phyloP scores from a whole-genome alignment of 1,140 invertebrate species.

The Drosophila malerkotliana region DNA sequence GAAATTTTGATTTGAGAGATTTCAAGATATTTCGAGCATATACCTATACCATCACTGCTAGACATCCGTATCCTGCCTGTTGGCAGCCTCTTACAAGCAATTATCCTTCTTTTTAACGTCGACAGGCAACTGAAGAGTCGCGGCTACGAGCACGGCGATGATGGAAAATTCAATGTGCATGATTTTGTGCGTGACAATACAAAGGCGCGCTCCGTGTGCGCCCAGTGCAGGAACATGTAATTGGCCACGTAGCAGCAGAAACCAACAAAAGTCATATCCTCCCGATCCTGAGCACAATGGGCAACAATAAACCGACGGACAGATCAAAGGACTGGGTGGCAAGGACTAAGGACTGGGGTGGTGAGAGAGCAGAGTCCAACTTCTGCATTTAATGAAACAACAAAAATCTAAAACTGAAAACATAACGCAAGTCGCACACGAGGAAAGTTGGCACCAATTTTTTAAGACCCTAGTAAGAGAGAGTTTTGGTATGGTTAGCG shows the following conservation, averaged over 20 bases:
- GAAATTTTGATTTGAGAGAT: neutral
- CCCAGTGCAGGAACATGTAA: constrained; percentile 84
- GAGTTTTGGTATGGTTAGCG: constrained; percentile 35
- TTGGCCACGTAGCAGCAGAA: constrained; percentile 32
- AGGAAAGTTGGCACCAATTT: constrained; percentile 55
- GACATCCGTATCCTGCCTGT: neutral
- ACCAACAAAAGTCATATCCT: constrained; percentile 24
- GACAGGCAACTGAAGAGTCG: constrained; percentile 87
- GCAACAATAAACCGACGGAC: constrained; percentile 57
- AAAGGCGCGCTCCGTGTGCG: constrained; percentile 84
- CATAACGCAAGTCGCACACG: constrained; percentile 13
- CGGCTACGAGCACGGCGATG: constrained; percentile 85
- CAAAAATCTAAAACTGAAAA: constrained; percentile 21
- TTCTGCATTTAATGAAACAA: constrained; percentile 42
- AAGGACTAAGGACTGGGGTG: constrained; percentile 20
- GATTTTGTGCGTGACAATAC: constrained; percentile 88
- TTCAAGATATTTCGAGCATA: too few relatives aligned
- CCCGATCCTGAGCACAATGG: constrained; percentile 26
- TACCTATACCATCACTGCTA: neutral
- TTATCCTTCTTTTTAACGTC: constrained; percentile 37
- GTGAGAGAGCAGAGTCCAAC: constrained; percentile 20
- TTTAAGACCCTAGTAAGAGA: constrained; percentile 39
- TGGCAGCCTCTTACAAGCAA: neutral
- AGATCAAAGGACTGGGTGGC: constrained; percentile 52
- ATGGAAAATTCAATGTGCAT: constrained; percentile 88